Evolutionary conservation across 1,140 invertebrate species (phyloP).

Genomic region (Eriocheir sinensis): DNA sequence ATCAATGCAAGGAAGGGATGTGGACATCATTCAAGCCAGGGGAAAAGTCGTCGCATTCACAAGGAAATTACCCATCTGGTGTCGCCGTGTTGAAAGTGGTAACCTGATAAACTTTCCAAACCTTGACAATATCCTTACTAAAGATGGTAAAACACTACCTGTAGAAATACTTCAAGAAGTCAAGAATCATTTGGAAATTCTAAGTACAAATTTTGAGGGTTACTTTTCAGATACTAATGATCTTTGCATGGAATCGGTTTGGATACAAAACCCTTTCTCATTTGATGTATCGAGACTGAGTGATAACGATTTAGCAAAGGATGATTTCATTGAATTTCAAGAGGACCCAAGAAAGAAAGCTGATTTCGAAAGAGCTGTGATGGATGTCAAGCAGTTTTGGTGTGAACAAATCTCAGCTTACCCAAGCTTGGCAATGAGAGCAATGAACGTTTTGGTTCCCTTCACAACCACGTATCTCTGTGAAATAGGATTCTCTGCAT

Average conservation of each 20-base stretch:
- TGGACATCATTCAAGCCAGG: slow-evolving; percentile 45
- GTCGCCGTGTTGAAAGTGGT: no score
- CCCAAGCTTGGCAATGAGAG: background rate
- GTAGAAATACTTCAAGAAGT: slow-evolving; percentile 68
- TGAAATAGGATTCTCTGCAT: slow-evolving; percentile 51
- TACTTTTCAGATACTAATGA: slow-evolving; percentile 68
- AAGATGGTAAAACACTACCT: slow-evolving; percentile 63
- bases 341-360: slow-evolving; percentile 63
- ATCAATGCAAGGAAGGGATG: slow-evolving; percentile 76
- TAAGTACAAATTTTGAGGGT: slow-evolving; percentile 67
- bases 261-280: no score
- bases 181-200: slow-evolving; percentile 60
- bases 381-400: no score
- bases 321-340: slow-evolving; percentile 64
- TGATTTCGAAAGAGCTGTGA: no score
- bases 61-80: no score
- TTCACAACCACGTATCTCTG: slow-evolving; percentile 53
- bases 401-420: no score
- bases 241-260: slow-evolving; percentile 61
- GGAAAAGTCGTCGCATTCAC: no score
- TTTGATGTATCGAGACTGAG: no score
- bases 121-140: slow-evolving; percentile 60
- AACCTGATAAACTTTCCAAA: slow-evolving; percentile 66
- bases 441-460: slow-evolving; percentile 39
- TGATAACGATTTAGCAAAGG: no score